Percentiles rank a stretch among this genome's conserved stretches.
These are phyloP conservation scores for Parus major DNA, from an alignment of 2,113 vertebrate species.

Conservation along the genomic window DNA sequence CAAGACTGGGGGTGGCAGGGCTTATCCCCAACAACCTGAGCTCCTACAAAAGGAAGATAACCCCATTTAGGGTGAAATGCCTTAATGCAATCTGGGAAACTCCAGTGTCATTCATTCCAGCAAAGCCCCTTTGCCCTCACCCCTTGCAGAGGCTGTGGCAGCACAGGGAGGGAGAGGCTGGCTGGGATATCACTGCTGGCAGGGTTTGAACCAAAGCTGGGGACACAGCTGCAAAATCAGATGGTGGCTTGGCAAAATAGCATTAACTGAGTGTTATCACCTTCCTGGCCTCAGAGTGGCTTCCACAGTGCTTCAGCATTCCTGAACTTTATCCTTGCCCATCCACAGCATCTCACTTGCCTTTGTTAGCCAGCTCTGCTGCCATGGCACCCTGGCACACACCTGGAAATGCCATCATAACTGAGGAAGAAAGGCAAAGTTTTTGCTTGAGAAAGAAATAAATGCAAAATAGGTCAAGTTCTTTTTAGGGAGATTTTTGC, in stretches of 20 bases:
- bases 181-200: background rate
- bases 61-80: accelerated
- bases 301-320: background rate
- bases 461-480: background rate
- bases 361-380: background rate
- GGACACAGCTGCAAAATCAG: background rate
- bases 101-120: background rate
- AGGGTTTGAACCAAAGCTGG: background rate
- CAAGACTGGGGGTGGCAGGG: background rate
- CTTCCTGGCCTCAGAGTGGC: background rate
- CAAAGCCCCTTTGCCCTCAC: background rate
- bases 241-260: background rate
- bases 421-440: background rate
- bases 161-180: accelerated
- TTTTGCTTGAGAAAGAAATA: background rate
- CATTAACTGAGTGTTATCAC: background rate
- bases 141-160: accelerated
- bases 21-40: background rate
- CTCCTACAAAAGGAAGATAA: background rate
- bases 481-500: background rate
- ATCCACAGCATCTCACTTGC: background rate
- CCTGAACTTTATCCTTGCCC: background rate
- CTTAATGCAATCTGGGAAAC: background rate
- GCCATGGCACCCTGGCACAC: background rate
- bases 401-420: background rate